Evolutionary conservation across 2,888 invertebrate species (phyloP), one percentile per base, ranked within the genome.

Genomic region (Endomychus coccineus): DNA sequence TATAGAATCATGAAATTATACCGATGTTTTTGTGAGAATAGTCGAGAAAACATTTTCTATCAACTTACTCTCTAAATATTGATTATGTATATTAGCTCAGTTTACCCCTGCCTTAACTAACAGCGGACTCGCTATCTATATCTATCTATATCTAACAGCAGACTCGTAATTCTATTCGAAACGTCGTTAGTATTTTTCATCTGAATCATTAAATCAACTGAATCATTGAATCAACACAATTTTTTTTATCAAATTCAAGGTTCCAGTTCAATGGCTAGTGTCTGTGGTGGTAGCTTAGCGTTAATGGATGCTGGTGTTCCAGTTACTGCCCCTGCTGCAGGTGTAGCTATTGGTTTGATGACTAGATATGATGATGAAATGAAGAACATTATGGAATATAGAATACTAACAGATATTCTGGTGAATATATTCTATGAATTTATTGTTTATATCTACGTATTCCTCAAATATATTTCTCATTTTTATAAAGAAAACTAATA

Each of bases 251-350:
- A 6, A 3, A 7, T 39, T 43, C 28, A 64, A 84, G 90, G 92
- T 0, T 96, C 97, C 0, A 96, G 96, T 36, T 97, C 97, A 0
- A 98, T 98, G 98, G 98, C 98, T 11, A 86, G 92, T 11, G 84
- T 96, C 3, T 98, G 97, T 67, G 96, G 86, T 1, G 97, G 97
- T 0, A 88, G 88, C 45, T 67, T 98, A 49, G 97, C 98, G 0
- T 69, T 99, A 16, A 77, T 94, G 79, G 97, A 98, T 71, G 97
- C 97, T 5, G 97, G 98, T 1, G 89, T 98, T 3, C 79, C 83
- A 1, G 71, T 97, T 29, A 58, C 70, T 1, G 69, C 77, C 5
- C 72, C 88, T 3, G 90, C 83, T 1, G 94, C 95, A 1, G 98
- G 98, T 2, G 91, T 98, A 1, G 98, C 98, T 3, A 77, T 98